phyloP scores from a whole-genome alignment of 35 echinoderm and acorn worm species.

The Strongylocentrotus purpuratus region DNA sequence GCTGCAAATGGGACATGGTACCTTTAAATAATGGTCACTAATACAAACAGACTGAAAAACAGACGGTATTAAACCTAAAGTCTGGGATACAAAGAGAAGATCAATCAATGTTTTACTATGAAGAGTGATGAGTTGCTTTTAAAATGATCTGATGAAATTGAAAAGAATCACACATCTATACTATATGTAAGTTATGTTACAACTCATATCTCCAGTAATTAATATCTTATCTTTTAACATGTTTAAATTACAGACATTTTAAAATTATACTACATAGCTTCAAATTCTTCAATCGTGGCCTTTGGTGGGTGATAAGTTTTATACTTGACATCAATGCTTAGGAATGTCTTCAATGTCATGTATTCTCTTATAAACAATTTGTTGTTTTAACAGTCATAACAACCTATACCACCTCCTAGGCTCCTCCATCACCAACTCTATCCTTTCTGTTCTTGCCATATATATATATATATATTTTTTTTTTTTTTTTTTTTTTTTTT shows the following conservation, averaged over 20 bases:
- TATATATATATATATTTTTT: too few relatives aligned
- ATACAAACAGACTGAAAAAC: too few relatives aligned
- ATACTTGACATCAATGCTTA: background rate
- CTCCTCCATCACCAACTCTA: background rate
- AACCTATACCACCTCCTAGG: background rate
- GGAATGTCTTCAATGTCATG: background rate
- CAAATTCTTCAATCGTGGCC: background rate
- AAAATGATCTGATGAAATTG: background rate
- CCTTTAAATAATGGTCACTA: too few relatives aligned
- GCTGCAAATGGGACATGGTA: too few relatives aligned
- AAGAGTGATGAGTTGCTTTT: background rate
- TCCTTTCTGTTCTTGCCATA: too few relatives aligned
- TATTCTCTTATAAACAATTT: background rate
- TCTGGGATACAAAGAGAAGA: background rate
- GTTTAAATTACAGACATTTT: background rate
- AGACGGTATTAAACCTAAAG: background rate
- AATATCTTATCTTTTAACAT: background rate
- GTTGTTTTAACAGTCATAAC: background rate
- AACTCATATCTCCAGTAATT: slow-evolving; percentile 26
- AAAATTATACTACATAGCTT: background rate
- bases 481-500: too few relatives aligned
- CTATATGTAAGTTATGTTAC: background rate
- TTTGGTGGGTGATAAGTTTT: background rate
- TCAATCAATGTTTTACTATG: background rate
- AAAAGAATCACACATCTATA: background rate